phyloP scores from a whole-genome alignment of 1,140 invertebrate species.

The Coenobita brevimanus region DNA sequence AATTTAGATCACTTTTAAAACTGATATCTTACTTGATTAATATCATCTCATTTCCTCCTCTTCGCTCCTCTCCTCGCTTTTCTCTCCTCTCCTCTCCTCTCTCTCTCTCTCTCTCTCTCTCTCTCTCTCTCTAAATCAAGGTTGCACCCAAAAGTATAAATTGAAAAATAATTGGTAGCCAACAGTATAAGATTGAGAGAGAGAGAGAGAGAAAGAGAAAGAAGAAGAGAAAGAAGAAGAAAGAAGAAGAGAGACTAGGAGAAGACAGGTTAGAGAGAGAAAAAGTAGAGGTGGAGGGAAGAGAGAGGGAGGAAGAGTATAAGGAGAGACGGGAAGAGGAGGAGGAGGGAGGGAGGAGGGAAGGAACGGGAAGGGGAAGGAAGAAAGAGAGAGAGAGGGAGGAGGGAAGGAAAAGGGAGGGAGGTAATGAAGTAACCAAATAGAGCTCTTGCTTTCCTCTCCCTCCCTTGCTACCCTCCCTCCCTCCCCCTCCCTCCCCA shows the following conservation, averaged over 20 bases:
- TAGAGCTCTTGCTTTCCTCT: background rate
- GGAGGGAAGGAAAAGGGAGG: background rate
- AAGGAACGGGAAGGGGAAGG: too few relatives aligned
- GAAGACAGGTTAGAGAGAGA: background rate
- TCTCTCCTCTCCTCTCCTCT: background rate
- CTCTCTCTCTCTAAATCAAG: background rate
- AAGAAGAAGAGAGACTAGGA: background rate
- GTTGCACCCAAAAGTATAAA: background rate
- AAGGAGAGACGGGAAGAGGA: too few relatives aligned
- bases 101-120: background rate
- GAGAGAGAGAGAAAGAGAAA: conserved; percentile 3
- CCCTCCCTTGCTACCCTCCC: background rate
- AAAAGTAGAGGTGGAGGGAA: background rate
- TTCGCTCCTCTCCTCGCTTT: too few relatives aligned
- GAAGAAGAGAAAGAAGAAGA: background rate
- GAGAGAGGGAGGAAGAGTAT: background rate
- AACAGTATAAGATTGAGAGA: background rate
- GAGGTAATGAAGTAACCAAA: background rate
- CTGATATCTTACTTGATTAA: too few relatives aligned
- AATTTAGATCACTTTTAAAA: too few relatives aligned
- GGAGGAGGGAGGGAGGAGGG: too few relatives aligned
- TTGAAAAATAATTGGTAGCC: background rate
- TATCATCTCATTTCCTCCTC: too few relatives aligned
- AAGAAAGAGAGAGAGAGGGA: too few relatives aligned
- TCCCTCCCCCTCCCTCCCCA: background rate